These are phyloP conservation scores for Parascotia fuliginaria DNA, from an alignment of 2,888 invertebrate genomes.

Conservation along the genomic window DNA sequence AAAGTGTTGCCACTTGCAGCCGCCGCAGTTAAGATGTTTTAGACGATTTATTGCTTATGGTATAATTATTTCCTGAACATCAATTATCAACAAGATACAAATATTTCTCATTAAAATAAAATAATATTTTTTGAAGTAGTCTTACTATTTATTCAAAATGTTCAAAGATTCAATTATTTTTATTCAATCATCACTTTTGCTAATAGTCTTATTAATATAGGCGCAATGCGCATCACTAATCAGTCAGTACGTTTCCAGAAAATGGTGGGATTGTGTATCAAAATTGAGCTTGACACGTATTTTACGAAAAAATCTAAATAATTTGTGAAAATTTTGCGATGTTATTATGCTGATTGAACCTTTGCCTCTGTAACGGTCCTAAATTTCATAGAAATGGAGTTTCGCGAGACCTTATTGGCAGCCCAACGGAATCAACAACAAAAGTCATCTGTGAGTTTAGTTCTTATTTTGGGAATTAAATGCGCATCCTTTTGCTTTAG, in stretches of 20 bases:
- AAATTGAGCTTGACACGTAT: conserved; percentile 78
- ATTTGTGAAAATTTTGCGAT: conserved; percentile 63
- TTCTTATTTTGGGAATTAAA: conserved; percentile 43
- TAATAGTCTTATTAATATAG: conserved; percentile 9
- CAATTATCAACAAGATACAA: background rate
- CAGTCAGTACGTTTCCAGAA: conserved; percentile 82
- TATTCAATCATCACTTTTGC: background rate
- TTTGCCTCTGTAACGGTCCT: conserved; percentile 21
- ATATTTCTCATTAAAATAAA: too few relatives aligned
- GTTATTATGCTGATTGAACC: conserved; percentile 38
- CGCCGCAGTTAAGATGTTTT: background rate
- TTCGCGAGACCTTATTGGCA: conserved; percentile 79
- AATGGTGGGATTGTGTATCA: conserved; percentile 79
- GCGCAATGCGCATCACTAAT: conserved; percentile 22
- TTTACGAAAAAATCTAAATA: conserved; percentile 71
- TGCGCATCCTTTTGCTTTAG: conserved; percentile 28
- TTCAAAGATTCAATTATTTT: too few relatives aligned
- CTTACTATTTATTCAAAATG: too few relatives aligned
- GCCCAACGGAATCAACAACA: conserved; percentile 84
- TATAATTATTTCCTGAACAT: background rate
- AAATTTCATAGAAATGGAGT: conserved; percentile 68
- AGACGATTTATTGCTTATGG: background rate
- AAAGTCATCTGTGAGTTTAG: conserved; percentile 80
- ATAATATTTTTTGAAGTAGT: too few relatives aligned
- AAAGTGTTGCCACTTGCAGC: too few relatives aligned